Conservation (phyloP, 2,113 vertebrate genomes). For the Thalassarche chlororhynchos region DNA sequence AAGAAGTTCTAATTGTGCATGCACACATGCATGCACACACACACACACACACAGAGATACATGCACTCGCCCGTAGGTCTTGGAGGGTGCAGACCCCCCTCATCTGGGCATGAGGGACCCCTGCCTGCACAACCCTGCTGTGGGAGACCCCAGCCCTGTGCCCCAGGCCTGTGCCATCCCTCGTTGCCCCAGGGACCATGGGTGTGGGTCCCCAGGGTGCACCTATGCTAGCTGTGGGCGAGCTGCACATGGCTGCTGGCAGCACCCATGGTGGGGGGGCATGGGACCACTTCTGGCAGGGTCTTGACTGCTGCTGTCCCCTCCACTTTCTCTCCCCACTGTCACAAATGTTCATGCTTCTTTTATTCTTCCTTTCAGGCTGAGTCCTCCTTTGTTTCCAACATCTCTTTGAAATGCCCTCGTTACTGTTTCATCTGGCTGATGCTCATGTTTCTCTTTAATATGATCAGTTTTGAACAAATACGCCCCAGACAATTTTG, state of each 20-base stretch:
- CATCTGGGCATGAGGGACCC: too few species aligned
- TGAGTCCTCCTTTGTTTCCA: neutral
- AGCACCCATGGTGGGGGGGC: accelerated
- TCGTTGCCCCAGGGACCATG: neutral
- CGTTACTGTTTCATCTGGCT: neutral
- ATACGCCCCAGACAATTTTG: neutral
- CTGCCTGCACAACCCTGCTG: neutral
- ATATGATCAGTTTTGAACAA: neutral
- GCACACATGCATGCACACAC: too few species aligned
- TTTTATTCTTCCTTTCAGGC: neutral
- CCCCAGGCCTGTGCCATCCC: neutral
- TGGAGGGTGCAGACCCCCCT: neutral
- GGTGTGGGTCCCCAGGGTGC: accelerated
- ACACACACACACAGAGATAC: accelerated
- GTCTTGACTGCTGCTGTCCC: neutral
- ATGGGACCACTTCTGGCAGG: neutral
- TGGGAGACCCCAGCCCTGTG: neutral
- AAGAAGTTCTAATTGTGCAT: neutral
- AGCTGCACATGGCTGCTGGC: neutral
- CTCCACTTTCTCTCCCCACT: neutral
- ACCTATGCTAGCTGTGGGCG: neutral
- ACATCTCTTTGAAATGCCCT: neutral
- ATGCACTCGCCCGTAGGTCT: accelerated
- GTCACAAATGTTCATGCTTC: neutral
- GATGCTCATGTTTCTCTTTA: neutral